phyloP scores from a whole-genome alignment of 92 coral and sea anemone genomes.

The Palythoa caribaeorum region DNA sequence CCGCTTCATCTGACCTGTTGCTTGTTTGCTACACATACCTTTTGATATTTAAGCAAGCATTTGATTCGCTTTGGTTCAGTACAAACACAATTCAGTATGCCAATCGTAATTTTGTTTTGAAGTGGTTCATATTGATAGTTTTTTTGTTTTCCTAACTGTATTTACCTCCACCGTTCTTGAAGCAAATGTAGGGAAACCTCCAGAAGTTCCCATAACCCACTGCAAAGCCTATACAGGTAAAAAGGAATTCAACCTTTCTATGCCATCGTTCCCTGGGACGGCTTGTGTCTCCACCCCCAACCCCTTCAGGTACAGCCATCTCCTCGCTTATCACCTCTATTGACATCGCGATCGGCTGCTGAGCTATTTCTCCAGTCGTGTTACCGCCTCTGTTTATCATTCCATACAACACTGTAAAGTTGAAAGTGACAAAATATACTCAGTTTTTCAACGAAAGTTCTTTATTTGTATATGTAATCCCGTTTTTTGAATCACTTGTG shows the following conservation, averaged over 20 bases:
- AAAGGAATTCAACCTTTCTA: conserved; percentile 85
- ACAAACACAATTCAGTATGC: too few species aligned
- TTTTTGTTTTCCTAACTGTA: not conserved
- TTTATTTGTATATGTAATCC: too few species aligned
- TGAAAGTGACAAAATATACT: not conserved
- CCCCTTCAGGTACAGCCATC: not conserved
- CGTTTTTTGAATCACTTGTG: too few species aligned
- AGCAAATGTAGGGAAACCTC: conserved; percentile 97
- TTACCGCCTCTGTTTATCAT: not conserved
- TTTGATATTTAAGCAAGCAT: too few species aligned
- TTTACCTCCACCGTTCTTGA: conserved; percentile 95
- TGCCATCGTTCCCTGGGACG: conserved; percentile 81
- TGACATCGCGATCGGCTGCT: not conserved
- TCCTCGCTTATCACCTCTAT: not conserved
- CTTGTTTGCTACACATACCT: too few species aligned
- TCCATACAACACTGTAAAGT: not conserved
- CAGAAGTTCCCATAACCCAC: conserved; percentile 97
- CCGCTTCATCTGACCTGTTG: too few species aligned
- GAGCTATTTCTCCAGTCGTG: not conserved
- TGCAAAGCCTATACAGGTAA: conserved; percentile 92
- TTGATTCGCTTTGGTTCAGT: too few species aligned
- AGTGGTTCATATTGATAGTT: too few species aligned
- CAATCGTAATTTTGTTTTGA: too few species aligned
- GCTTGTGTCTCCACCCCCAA: not conserved
- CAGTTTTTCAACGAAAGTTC: too few species aligned